Evolutionary conservation across 1,140 invertebrate species (phyloP).

Genomic region (Drosophila kohkoa): DNA sequence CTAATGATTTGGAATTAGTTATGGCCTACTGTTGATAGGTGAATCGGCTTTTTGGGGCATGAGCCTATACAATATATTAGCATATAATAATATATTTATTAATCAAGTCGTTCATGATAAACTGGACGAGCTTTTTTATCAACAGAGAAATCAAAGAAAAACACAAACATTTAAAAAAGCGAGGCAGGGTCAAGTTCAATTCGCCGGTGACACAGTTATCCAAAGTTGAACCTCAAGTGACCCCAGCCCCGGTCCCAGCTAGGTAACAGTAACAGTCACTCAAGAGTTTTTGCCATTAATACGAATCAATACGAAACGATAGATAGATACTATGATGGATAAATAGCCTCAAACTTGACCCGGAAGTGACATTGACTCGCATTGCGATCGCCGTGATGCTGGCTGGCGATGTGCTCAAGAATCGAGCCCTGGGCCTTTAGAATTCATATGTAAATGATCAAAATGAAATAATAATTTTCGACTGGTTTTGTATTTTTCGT

Average conservation of each 20-base stretch:
- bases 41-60: neutral
- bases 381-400: conserved; percentile 19
- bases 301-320: conserved; percentile 6
- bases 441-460: conserved; percentile 71
- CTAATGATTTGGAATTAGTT: conserved; percentile 20
- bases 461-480: conserved; percentile 52
- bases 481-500: conserved; percentile 31
- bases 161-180: conserved; percentile 5
- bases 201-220: conserved; percentile 77
- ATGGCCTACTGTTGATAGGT: conserved; percentile 28
- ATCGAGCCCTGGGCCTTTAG: conserved; percentile 57
- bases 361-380: conserved; percentile 62
- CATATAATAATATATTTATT: neutral
- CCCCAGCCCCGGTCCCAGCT: conserved; percentile 62
- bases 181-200: conserved; percentile 76
- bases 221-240: conserved; percentile 56
- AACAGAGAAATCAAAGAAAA: conserved; percentile 2
- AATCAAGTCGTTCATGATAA: conserved; percentile 12
- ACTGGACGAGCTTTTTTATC: conserved; percentile 33
- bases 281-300: conserved; percentile 12
- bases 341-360: conserved; percentile 55
- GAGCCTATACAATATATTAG: conserved; percentile 3
- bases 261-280: conserved; percentile 27
- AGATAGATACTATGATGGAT: neutral
- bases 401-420: conserved; percentile 50